Evolutionary conservation across 2,113 vertebrate genomes (phyloP).

Genomic region (Suricata suricatta): DNA sequence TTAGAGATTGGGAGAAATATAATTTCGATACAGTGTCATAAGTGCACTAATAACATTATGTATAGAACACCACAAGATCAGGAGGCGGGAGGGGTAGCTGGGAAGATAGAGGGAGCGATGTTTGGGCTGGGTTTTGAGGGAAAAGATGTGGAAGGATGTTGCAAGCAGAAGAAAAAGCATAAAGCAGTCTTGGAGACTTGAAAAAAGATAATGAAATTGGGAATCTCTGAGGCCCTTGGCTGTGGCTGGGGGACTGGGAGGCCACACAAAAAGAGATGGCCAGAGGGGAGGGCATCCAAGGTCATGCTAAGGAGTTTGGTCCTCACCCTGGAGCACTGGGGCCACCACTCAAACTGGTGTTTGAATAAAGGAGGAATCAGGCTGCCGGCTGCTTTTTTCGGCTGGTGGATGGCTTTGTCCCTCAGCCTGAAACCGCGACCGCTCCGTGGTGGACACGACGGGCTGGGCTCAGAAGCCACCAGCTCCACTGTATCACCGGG

Average conservation of each 20-base stretch:
- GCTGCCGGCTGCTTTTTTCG: neutral
- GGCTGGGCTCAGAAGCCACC: neutral
- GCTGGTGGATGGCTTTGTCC: neutral
- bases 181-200: neutral
- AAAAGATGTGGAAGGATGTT: neutral
- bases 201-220: neutral
- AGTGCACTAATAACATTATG: neutral
- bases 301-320: too few species aligned
- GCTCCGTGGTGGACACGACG: neutral
- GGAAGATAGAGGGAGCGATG: neutral
- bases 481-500: neutral
- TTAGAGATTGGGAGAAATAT: neutral
- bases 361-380: neutral
- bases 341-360: neutral
- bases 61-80: neutral
- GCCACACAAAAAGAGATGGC: neutral
- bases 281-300: neutral
- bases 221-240: neutral
- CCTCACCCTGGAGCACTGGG: neutral
- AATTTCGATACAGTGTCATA: neutral
- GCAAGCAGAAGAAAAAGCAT: neutral
- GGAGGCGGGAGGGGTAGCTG: neutral
- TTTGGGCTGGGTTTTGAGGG: neutral
- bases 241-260: neutral
- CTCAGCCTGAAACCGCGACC: neutral